Evolutionary conservation across 2,113 vertebrate species (phyloP), one percentile per base, ranked within the genome.

Genomic region (Laterallus jamaicensis): DNA sequence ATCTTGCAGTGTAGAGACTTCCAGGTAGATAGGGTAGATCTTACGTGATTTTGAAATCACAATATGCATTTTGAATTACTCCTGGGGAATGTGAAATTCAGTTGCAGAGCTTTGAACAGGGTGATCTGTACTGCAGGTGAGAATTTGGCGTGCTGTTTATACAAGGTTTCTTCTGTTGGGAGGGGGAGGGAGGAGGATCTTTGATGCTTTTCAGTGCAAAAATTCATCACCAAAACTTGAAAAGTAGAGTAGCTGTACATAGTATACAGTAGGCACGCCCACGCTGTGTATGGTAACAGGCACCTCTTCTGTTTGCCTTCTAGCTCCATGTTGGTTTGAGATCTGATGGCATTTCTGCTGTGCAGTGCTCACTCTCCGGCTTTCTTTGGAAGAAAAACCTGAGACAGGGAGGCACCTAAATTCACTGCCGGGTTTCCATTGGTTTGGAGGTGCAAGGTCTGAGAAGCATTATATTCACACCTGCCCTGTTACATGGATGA

Each of bases 341-440:
- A 40, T 37, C 17, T 8, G 35, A 60, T 25, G 2, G 29, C 16
- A 12, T 15, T 35, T 4, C 7, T 39, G 19, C 22, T 32, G 10
- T 1, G 0, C 10, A 37, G 16, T 10, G 7, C 10, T 66, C 5
- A 0, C 22, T 17, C 20, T 2, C 29, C 16, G 21, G 2, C n/a
- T 50, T 24, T 24, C 47, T 49, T 19, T 32, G 60, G 20, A 62
- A 62, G 6, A 15, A 63, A 85, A 85, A 42, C 2, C 11, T 25
- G 32, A 4, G 8, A 12, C 3, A 28, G n/a, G 6, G 50, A 77
- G 9, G 9, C 28, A 7, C 14, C 8, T 18, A 50, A 5, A 20
- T 2, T 56, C 54, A 5, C 32, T 39, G 11, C 15, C 2, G 2
- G 3, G 14, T 3, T 42, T 75, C n/a, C 35, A 60, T 39, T 62